Percentiles rank a stretch among this genome's conserved stretches.
Evolutionary conservation across 2,113 vertebrate genomes (phyloP).

Genomic region (Epinephelus fuscoguttatus): DNA sequence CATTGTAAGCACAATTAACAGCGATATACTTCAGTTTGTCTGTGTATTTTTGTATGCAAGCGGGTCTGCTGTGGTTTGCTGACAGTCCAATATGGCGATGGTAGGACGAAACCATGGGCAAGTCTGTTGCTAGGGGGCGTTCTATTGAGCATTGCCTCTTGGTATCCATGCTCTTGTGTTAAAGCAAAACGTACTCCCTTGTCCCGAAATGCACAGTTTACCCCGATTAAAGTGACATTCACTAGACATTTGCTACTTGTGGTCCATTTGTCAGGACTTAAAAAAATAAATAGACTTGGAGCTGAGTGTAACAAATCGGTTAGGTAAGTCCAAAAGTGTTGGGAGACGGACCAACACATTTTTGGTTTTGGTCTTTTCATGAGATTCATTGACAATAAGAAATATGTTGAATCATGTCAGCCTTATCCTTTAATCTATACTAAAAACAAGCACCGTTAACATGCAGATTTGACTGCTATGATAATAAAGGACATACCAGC

Average conservation of each 20-base stretch:
- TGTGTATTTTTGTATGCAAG: too few species aligned
- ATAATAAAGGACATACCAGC: too few species aligned
- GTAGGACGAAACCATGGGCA: too few species aligned
- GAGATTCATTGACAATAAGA: not conserved
- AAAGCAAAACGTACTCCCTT: too few species aligned
- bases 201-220: not conserved
- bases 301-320: not conserved
- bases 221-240: too few species aligned
- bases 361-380: conserved; percentile 3
- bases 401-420: not conserved
- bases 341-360: not conserved
- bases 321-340: not conserved
- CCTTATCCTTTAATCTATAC: not conserved
- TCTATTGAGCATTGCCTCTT: too few species aligned
- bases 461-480: not conserved
- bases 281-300: not conserved
- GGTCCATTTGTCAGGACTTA: not conserved
- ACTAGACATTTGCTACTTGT: not conserved
- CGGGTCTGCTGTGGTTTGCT: too few species aligned
- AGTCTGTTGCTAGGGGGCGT: too few species aligned
- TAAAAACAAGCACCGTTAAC: not conserved
- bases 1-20: too few species aligned
- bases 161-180: too few species aligned
- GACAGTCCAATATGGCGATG: too few species aligned
- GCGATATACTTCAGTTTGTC: too few species aligned